Conservation (phyloP, 2,888 invertebrate genomes). For the Calliphora vomitoria region DNA sequence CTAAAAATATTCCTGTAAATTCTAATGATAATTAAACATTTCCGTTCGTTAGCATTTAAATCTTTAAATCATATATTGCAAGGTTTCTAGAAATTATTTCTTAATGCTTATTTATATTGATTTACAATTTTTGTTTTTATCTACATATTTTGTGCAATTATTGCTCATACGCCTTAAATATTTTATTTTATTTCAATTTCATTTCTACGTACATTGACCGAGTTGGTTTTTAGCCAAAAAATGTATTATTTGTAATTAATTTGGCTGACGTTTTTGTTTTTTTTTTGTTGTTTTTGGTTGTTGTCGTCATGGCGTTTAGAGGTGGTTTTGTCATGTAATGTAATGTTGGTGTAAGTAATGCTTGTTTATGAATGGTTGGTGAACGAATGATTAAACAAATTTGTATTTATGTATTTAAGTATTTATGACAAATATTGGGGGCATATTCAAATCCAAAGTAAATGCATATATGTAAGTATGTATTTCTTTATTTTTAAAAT, state of each 20-base stretch:
- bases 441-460: neutral
- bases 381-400: constrained; percentile 1
- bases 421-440: constrained; percentile 7
- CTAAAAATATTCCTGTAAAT: too few relatives aligned
- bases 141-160: neutral
- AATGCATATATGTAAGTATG: neutral
- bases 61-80: too few relatives aligned
- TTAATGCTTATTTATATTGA: neutral
- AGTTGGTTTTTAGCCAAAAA: constrained; percentile 81
- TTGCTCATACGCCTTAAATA: constrained; percentile 9
- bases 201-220: constrained; percentile 78
- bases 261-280: constrained; percentile 66
- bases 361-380: neutral
- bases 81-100: too few relatives aligned
- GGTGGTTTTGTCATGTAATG: constrained; percentile 15
- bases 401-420: neutral
- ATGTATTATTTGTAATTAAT: constrained; percentile 81
- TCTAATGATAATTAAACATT: neutral
- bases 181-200: constrained; percentile 1
- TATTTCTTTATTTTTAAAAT: neutral
- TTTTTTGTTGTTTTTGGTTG: neutral
- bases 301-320: constrained; percentile 12
- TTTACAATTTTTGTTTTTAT: neutral
- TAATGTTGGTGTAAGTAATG: neutral
- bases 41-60: neutral